phyloP scores from a whole-genome alignment of 2,797 vertebrate species.

The Onychomys leucogaster region DNA sequence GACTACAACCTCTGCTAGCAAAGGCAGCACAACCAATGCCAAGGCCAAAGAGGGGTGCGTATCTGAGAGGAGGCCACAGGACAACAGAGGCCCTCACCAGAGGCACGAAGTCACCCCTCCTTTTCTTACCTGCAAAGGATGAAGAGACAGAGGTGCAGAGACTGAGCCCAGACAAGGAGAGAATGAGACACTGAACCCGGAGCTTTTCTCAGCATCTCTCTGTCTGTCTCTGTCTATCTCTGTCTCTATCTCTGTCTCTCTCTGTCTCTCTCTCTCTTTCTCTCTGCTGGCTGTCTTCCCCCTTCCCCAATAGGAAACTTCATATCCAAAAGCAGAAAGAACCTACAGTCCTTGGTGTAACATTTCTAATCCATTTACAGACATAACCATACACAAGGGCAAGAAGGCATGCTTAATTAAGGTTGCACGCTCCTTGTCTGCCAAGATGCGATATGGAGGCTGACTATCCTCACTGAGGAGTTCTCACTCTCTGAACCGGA shows the following conservation, averaged over 20 bases:
- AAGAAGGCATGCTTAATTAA: background rate
- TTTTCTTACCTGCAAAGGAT: background rate
- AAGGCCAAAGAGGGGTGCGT: background rate
- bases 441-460: background rate
- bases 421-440: background rate
- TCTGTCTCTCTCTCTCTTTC: background rate
- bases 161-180: background rate
- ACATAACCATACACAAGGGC: background rate
- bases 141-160: background rate
- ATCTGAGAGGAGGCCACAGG: background rate
- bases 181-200: background rate
- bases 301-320: background rate
- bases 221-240: background rate
- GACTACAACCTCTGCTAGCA: background rate
- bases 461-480: background rate
- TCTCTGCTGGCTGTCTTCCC: background rate
- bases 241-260: background rate
- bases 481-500: background rate
- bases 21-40: background rate
- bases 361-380: background rate
- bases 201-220: background rate
- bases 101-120: background rate
- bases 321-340: slow-evolving; percentile 12
- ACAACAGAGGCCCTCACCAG: background rate
- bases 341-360: background rate